Percentiles rank a stretch among this genome's conserved stretches.
Conservation (phyloP, 2,113 vertebrate genomes). For the Emydura subglobosa region DNA sequence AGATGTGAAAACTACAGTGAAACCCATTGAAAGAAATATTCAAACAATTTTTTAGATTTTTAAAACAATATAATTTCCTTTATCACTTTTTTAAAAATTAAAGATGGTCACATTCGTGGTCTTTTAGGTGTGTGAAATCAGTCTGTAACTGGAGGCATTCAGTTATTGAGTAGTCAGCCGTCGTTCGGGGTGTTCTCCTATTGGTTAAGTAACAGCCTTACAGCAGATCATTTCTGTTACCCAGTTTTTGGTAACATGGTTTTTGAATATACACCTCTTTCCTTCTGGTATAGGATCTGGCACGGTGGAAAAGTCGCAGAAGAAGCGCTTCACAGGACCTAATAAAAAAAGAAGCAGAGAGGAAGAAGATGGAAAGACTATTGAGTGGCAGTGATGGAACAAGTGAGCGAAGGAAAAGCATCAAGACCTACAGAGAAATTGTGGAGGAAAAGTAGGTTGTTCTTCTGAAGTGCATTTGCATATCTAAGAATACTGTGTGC, state of each 20-base stretch:
- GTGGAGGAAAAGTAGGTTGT: slow-evolving; percentile 95
- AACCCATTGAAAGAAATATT: neutral
- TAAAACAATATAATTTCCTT: neutral
- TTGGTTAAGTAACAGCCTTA: neutral
- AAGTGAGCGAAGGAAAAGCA: slow-evolving; percentile 91
- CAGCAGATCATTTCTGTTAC: neutral
- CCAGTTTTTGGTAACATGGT: neutral
- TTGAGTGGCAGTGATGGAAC: slow-evolving; percentile 79
- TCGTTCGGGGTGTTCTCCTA: neutral
- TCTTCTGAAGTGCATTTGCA: neutral
- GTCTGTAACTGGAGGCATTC: neutral
- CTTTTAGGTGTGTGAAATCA: neutral
- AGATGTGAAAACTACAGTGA: neutral
- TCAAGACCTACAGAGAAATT: slow-evolving; percentile 98
- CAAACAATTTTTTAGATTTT: slow-evolving; percentile 6
- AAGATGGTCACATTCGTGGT: neutral
- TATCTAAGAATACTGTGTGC: neutral
- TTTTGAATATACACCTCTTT: neutral
- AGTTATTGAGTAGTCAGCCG: neutral
- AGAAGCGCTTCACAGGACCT: slow-evolving; percentile 96
- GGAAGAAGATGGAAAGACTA: slow-evolving; percentile 94
- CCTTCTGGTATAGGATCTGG: slow-evolving; percentile 86
- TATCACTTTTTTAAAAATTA: neutral
- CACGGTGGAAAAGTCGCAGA: slow-evolving; percentile 94
- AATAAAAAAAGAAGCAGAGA: slow-evolving; percentile 97